These are phyloP conservation scores for Empidonax alnorum DNA, from an alignment of 2,113 vertebrate genomes.

Conservation along the genomic window DNA sequence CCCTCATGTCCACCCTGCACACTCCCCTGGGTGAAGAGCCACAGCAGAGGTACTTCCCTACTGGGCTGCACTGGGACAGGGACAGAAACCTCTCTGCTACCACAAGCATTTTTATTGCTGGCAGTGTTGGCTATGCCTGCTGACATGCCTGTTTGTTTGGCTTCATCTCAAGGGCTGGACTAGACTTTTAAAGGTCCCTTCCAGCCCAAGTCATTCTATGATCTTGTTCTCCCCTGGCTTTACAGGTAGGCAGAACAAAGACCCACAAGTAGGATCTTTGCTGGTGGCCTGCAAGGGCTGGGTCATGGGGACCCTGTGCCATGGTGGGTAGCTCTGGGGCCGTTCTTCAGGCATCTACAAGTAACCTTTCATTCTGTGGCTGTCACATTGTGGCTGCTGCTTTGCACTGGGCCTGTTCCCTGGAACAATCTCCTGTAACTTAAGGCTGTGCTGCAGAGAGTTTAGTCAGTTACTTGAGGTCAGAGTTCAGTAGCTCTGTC, in stretches of 20 bases:
- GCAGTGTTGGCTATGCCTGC: not conserved
- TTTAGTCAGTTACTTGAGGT: not conserved
- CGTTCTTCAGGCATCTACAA: not conserved
- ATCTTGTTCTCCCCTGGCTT: not conserved
- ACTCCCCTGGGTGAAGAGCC: not conserved
- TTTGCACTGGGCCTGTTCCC: not conserved
- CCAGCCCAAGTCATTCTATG: not conserved
- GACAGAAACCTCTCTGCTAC: not conserved
- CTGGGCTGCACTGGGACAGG: accelerated
- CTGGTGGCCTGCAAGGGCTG: not conserved
- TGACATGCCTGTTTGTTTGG: accelerated
- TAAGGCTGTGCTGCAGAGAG: not conserved
- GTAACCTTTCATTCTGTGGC: not conserved
- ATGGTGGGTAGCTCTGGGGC: not conserved
- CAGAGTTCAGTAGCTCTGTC: not conserved
- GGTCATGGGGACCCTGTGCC: accelerated
- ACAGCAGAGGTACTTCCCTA: not conserved
- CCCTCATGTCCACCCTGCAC: accelerated
- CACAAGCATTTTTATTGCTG: not conserved
- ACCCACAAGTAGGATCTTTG: not conserved
- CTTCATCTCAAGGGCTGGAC: not conserved
- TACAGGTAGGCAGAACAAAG: not conserved
- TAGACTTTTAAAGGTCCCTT: not conserved
- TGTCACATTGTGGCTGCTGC: accelerated
- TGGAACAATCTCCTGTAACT: not conserved